These are phyloP conservation scores for Lamproptera curius DNA, from an alignment of 2,888 invertebrate genomes.

Conservation along the genomic window DNA sequence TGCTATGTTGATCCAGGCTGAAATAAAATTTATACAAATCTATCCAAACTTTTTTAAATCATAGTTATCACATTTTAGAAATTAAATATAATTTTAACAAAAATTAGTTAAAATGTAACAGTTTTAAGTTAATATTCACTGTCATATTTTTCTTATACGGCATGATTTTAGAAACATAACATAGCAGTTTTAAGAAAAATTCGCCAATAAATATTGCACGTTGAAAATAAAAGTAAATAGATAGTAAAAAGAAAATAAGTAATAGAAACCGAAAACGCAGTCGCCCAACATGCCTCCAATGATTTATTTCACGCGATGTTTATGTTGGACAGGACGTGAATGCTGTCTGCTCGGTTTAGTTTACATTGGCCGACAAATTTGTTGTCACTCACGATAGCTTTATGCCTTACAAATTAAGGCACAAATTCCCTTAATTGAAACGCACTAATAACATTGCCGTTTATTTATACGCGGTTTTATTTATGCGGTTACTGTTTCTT, in stretches of 20 bases:
- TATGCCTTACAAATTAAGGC: constrained; percentile 27
- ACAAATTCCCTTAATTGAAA: constrained; percentile 27
- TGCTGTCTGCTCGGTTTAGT: constrained; percentile 52
- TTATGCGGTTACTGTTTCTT: constrained; percentile 25
- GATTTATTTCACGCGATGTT: constrained; percentile 71
- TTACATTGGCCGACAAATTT: constrained; percentile 44
- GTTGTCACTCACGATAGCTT: constrained; percentile 17
- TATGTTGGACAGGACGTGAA: constrained; percentile 59
- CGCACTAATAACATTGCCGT: constrained; percentile 23
- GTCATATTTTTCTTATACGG: too few species aligned
- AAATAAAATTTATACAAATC: too few species aligned
- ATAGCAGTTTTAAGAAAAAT: too few species aligned
- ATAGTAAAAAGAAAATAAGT: constrained; percentile 5
- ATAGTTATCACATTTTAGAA: too few species aligned
- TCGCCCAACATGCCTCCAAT: constrained; percentile 59
- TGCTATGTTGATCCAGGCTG: too few species aligned
- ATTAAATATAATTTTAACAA: too few species aligned
- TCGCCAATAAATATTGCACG: too few species aligned
- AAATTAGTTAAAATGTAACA: too few species aligned
- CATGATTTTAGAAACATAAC: too few species aligned
- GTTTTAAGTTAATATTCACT: too few species aligned
- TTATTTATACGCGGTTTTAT: constrained; percentile 36
- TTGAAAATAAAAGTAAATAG: constrained; percentile 18
- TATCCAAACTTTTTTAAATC: too few species aligned
- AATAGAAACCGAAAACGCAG: constrained; percentile 26